Conservation (phyloP, 2,797 vertebrate species). For the Alca torda region DNA sequence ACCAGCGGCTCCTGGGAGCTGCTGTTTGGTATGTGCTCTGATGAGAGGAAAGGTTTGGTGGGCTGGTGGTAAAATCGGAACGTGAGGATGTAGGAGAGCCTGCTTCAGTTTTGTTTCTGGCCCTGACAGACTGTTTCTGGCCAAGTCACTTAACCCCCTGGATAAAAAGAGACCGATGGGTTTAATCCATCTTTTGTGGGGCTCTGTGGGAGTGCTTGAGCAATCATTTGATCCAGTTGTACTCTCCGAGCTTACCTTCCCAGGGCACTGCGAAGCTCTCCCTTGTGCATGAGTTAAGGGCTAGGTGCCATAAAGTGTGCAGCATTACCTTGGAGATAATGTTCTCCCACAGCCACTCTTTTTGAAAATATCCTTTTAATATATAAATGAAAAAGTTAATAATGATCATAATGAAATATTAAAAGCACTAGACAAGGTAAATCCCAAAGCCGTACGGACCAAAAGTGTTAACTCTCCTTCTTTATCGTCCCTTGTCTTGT, state of each 20-base stretch:
- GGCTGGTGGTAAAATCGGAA: not conserved
- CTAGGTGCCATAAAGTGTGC: not conserved
- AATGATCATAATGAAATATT: conserved; percentile 8
- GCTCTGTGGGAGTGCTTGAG: not conserved
- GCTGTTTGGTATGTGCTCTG: not conserved
- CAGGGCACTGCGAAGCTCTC: not conserved
- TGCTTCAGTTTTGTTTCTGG: not conserved
- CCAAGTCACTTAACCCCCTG: not conserved
- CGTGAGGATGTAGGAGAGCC: not conserved
- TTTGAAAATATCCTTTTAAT: conserved; percentile 30
- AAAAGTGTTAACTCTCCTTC: conserved; percentile 17
- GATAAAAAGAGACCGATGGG: not conserved
- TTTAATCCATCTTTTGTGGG: conserved; percentile 5
- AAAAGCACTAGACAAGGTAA: not conserved
- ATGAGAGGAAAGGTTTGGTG: not conserved
- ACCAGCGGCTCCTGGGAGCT: not conserved
- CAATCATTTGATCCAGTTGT: conserved; percentile 3
- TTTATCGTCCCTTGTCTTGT: conserved; percentile 30
- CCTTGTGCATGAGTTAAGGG: not conserved
- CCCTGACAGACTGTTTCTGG: not conserved
- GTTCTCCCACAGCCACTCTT: not conserved
- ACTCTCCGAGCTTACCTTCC: not conserved
- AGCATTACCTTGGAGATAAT: not conserved
- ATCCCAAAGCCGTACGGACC: not conserved
- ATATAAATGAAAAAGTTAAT: conserved; percentile 29